Percentiles rank a stretch among this genome's conserved stretches.
Evolutionary conservation across 2,888 invertebrate species (phyloP).

Genomic region (Hecatera dysodea): DNA sequence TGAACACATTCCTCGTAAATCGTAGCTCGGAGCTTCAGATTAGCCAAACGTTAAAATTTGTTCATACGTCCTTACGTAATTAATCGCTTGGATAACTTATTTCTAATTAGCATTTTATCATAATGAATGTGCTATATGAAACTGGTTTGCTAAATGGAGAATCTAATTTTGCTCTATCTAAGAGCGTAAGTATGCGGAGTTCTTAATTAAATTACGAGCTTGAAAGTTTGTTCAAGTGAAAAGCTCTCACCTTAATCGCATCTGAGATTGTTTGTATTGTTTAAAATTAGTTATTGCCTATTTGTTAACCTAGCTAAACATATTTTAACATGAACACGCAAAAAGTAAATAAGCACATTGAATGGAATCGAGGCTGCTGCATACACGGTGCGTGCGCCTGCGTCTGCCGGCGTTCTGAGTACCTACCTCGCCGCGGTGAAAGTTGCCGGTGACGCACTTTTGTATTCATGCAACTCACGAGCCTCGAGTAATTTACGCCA

Average conservation of each 20-base stretch:
- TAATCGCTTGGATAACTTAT: constrained; percentile 46
- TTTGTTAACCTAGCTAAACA: constrained; percentile 5
- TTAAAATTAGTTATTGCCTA: constrained; percentile 27
- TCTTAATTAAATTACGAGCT: constrained; percentile 18
- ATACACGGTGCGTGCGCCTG: constrained; percentile 66
- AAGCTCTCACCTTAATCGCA: constrained; percentile 17
- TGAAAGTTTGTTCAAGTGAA: constrained; percentile 32
- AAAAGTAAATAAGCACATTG: constrained; percentile 46
- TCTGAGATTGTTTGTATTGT: constrained; percentile 31
- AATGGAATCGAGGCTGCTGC: constrained; percentile 68
- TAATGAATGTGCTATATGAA: constrained; percentile 25
- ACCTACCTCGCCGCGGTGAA: constrained; percentile 81
- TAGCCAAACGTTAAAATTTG: constrained; percentile 45
- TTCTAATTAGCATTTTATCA: constrained; percentile 42
- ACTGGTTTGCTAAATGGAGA: constrained; percentile 36
- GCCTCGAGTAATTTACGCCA: constrained; percentile 80
- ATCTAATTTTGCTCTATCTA: constrained; percentile 26
- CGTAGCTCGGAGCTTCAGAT: constrained; percentile 57
- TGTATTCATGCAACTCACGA: constrained; percentile 83
- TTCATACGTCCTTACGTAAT: constrained; percentile 52
- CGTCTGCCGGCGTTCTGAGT: constrained; percentile 60
- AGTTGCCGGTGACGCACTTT: constrained; percentile 88
- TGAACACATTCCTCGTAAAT: constrained; percentile 64
- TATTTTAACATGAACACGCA: constrained; percentile 29
- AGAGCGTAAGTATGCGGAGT: constrained; percentile 3